phyloP scores from a whole-genome alignment of 2,888 invertebrate species.

The Cyclophora punctaria region DNA sequence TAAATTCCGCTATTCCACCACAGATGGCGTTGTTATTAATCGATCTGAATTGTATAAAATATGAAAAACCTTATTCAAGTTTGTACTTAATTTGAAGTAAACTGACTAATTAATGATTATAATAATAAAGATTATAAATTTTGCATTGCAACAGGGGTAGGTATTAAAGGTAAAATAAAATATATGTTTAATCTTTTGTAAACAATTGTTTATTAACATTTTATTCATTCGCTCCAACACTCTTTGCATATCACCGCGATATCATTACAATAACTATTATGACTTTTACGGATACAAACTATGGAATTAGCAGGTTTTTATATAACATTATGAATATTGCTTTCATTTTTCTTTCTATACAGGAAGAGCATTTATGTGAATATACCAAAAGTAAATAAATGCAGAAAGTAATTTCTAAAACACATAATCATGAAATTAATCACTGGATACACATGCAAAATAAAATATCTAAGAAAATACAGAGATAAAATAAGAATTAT shows the following conservation, averaged over 20 bases:
- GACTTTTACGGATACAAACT: constrained; percentile 62
- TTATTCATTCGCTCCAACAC: constrained; percentile 47
- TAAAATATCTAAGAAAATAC: constrained; percentile 50
- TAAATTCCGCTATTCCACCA: no score
- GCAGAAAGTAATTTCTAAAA: constrained; percentile 42
- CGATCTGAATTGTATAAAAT: no score
- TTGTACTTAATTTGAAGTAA: no score
- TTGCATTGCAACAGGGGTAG: no score
- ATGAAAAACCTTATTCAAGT: no score
- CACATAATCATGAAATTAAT: constrained; percentile 36
- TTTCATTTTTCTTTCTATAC: constrained; percentile 74
- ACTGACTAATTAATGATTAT: no score
- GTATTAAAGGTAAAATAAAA: constrained; percentile 40
- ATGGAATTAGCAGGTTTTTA: constrained; percentile 61
- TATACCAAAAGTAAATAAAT: constrained; percentile 60
- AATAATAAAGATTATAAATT: no score
- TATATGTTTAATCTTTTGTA: constrained; percentile 66
- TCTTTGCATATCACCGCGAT: constrained; percentile 62
- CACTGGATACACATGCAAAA: constrained; percentile 56
- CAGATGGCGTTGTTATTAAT: no score
- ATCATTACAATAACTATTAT: constrained; percentile 56
- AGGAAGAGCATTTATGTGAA: constrained; percentile 49
- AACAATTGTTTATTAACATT: constrained; percentile 77
- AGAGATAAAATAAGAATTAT: constrained; percentile 47
- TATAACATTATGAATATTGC: constrained; percentile 38